These are phyloP conservation scores for Anolis carolinensis DNA, from an alignment of 2,113 vertebrate genomes.

Conservation along the genomic window DNA sequence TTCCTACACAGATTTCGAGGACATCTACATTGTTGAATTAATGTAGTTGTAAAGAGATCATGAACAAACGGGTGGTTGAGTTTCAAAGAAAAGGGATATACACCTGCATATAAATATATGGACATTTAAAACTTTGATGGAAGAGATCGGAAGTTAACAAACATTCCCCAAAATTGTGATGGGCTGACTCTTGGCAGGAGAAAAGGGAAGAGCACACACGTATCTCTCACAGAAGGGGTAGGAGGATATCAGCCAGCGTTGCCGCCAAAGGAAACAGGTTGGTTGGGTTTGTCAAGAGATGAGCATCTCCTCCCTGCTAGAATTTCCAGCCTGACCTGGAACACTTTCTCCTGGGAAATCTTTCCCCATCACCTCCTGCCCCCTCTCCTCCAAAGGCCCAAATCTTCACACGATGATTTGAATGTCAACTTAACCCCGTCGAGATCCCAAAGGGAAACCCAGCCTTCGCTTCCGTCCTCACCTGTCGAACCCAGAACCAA, in stretches of 20 bases:
- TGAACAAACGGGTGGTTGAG: too few relatives aligned
- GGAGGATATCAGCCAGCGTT: background rate
- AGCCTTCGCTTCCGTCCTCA: background rate
- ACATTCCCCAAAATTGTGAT: too few relatives aligned
- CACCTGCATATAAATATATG: too few relatives aligned
- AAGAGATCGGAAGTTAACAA: too few relatives aligned
- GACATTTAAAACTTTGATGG: too few relatives aligned
- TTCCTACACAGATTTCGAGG: too few relatives aligned
- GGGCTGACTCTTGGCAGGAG: background rate
- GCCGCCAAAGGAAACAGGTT: constrained; percentile 15
- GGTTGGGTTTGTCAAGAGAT: background rate
- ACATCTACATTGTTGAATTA: too few relatives aligned
- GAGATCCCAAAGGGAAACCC: background rate
- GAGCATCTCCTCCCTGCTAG: background rate
- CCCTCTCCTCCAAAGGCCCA: background rate
- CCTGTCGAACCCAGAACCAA: background rate
- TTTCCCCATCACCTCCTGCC: background rate
- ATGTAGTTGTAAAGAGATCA: too few relatives aligned
- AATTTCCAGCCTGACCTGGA: background rate
- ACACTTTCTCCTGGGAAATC: constrained; percentile 1
- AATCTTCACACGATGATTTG: background rate
- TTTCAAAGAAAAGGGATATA: too few relatives aligned
- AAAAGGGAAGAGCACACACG: background rate
- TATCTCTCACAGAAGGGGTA: background rate
- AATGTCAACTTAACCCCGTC: background rate